Percentiles rank a stretch among this genome's conserved stretches.
Conservation (phyloP, 2,888 invertebrate species). For the Leptinotarsa tumamoca region DNA sequence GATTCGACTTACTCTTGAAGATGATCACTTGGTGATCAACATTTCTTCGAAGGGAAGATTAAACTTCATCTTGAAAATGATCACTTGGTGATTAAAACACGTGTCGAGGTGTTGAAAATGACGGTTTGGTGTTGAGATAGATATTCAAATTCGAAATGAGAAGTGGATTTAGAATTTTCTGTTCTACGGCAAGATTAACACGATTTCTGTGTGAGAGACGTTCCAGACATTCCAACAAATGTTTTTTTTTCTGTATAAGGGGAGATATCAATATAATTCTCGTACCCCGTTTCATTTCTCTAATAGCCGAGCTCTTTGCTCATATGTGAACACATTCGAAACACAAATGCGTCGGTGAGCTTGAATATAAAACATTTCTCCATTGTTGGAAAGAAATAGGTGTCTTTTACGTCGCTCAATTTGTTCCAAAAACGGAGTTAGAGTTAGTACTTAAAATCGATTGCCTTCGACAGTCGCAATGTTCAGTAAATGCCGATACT, state of each 20-base stretch:
- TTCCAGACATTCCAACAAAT: too few relatives aligned
- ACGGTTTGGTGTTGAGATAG: too few relatives aligned
- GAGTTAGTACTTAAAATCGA: conserved; percentile 34
- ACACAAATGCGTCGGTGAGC: conserved; percentile 21
- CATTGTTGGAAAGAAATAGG: conserved; percentile 21
- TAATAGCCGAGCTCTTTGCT: neutral
- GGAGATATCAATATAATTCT: neutral
- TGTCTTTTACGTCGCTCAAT: conserved; percentile 26
- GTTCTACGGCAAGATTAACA: too few relatives aligned
- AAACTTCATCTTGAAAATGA: too few relatives aligned
- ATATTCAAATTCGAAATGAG: too few relatives aligned
- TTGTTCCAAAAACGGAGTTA: conserved; percentile 27
- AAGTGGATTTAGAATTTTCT: too few relatives aligned
- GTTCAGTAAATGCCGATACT: conserved; percentile 35
- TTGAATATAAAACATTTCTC: conserved; percentile 21
- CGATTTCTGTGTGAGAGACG: too few relatives aligned
- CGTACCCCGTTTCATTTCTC: neutral
- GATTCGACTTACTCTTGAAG: too few relatives aligned
- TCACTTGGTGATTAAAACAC: too few relatives aligned
- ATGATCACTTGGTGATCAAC: too few relatives aligned
- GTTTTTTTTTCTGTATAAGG: neutral
- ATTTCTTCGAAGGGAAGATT: too few relatives aligned
- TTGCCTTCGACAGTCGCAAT: conserved; percentile 34
- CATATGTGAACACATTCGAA: conserved; percentile 10
- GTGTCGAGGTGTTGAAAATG: too few relatives aligned